Conservation (phyloP, 1,140 invertebrate genomes). For the Zeugodacus cucurbitae region DNA sequence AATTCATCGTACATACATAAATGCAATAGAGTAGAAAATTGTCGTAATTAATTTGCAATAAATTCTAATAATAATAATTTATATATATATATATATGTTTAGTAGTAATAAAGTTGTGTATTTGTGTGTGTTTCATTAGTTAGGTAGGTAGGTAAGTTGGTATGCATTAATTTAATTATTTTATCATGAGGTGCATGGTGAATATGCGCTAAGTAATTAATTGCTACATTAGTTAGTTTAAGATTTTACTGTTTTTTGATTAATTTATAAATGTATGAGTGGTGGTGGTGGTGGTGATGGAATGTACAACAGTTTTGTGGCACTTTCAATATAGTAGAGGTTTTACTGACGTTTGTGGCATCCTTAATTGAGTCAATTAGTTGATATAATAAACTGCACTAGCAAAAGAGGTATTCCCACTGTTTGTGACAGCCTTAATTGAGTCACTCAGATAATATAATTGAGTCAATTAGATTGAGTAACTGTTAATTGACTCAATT, state of each 20-base stretch:
- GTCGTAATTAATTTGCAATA: slow-evolving; percentile 27
- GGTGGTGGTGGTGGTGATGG: background rate
- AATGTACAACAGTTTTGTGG: background rate
- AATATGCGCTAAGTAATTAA: background rate
- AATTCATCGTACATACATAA: background rate
- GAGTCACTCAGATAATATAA: no score
- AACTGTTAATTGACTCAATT: no score
- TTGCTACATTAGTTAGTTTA: background rate
- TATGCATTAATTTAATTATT: slow-evolving; percentile 11
- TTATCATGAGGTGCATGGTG: background rate
- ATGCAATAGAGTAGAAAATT: slow-evolving; percentile 16
- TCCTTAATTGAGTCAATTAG: no score
- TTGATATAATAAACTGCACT: no score
- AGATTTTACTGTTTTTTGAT: background rate
- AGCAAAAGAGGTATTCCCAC: no score
- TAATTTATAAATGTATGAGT: background rate
- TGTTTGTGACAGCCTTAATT: no score
- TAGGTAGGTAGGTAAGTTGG: background rate
- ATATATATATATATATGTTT: no score
- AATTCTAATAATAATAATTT: slow-evolving; percentile 5
- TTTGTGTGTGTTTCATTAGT: background rate
- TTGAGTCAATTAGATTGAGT: no score
- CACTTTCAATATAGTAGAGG: no score
- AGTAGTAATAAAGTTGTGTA: background rate
- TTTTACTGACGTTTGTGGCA: no score